phyloP scores from a whole-genome alignment of 1,140 invertebrate genomes.

The Ooceraea biroi region DNA sequence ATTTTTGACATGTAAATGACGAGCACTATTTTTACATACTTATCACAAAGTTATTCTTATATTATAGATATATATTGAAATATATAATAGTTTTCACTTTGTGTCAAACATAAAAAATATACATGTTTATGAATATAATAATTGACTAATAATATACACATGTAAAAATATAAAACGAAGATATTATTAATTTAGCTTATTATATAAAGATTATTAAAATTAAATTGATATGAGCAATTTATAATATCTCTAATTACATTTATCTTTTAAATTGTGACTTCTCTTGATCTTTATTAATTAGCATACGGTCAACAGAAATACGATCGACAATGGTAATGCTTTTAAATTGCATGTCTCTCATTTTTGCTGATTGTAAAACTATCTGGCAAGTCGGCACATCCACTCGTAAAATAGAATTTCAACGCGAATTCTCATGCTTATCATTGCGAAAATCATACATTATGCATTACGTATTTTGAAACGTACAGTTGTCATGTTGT shows the following conservation, averaged over 20 bases:
- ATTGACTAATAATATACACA: background rate
- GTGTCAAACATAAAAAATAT: constrained; percentile 10
- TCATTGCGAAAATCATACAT: background rate
- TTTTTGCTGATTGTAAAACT: constrained; percentile 16
- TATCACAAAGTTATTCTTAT: constrained; percentile 13
- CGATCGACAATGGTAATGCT: background rate
- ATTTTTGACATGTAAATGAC: constrained; percentile 22
- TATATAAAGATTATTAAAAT: background rate
- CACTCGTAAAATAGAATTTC: background rate
- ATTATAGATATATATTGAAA: constrained; percentile 3
- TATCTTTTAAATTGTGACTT: background rate
- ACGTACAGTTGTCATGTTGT: constrained; percentile 26
- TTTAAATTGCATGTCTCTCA: background rate
- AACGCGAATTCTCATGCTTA: background rate
- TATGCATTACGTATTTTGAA: background rate
- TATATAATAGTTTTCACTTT: background rate
- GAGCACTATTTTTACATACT: constrained; percentile 17
- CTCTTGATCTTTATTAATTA: background rate
- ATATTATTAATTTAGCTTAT: no score
- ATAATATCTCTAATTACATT: background rate
- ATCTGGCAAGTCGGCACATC: background rate
- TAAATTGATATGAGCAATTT: background rate
- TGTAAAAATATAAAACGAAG: no score
- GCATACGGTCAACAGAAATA: background rate
- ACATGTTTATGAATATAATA: background rate